Evolutionary conservation across 2,113 vertebrate species (phyloP).

Genomic region (Scortum barcoo): DNA sequence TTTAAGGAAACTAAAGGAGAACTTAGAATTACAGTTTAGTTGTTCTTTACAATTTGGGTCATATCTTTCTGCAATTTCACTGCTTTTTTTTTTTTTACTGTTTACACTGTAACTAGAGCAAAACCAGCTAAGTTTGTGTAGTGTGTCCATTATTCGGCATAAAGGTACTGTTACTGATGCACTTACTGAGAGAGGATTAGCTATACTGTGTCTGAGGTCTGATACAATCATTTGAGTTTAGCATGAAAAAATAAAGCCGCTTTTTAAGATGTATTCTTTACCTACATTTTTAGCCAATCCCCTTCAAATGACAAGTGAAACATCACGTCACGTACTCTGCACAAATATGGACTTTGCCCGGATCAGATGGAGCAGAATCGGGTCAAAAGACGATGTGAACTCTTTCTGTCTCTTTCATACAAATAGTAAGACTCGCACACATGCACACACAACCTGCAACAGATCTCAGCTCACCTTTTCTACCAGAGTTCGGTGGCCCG

Average conservation of each 20-base stretch:
- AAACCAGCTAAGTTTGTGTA: background rate
- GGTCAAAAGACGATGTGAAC: slow-evolving; percentile 46
- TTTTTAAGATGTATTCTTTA: background rate
- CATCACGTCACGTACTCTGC: slow-evolving; percentile 1
- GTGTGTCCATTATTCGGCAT: background rate
- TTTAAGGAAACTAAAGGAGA: background rate
- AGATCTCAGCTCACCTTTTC: slow-evolving; percentile 97
- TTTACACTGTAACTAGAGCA: background rate
- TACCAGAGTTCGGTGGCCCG: slow-evolving; percentile 92
- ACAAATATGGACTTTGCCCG: slow-evolving; percentile 65
- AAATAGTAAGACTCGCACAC: slow-evolving; percentile 35
- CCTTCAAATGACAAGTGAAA: background rate
- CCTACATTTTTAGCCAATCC: background rate
- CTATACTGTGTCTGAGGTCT: background rate
- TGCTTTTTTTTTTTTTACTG: too few relatives aligned
- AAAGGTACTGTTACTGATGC: background rate
- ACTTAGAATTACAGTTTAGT: background rate
- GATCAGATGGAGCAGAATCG: slow-evolving; percentile 25
- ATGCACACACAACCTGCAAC: slow-evolving; percentile 65
- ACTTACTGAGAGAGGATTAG: background rate
- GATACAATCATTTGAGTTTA: background rate
- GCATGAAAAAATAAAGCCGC: too few relatives aligned
- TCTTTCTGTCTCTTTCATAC: slow-evolving; percentile 28
- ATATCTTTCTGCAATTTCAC: too few relatives aligned
- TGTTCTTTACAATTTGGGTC: background rate